Evolutionary conservation across 30 jellyfish, hydroid and myxozoan genomes (phyloP), one percentile per base, ranked within the genome.

Genomic region (Hydractinia symbiolongicarpus): DNA sequence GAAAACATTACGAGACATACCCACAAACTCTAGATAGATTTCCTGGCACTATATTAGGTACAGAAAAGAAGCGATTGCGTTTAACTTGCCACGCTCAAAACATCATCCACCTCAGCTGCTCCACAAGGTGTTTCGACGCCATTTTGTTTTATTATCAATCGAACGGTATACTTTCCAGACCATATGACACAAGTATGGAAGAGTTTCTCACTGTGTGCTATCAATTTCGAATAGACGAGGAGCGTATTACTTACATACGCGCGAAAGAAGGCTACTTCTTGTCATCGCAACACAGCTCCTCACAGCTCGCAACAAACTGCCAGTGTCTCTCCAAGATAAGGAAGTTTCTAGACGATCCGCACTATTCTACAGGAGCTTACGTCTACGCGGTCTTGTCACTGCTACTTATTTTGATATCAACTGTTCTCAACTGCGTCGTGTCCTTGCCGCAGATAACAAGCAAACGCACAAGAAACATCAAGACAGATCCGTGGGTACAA

Each of bases 1-100:
- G 98, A 17, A 76, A 76, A 60, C 82, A 78, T 5, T 91, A 72
- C 72, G 98, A 91, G 79, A 91, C 98, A 81, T 70, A 84, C 67
- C 92, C 62, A 74, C 11, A 86, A 60, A 91, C 98, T 30, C 60
- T 91, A 52, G 66, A 67, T 10, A 83, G 95, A 53, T 91, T 49
- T 75, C 98, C 98, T 14, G 82, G 53, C 13, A 91, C 98, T 53
- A 70, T 91, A 55, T 84, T 91, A 13, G 98, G 98, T n/a, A 70
- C 86, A 68, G 80, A 66, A 4, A 53, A 69, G 13, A 71, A 79
- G 58, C 75, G 98, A 73, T 50, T 51, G 6, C 50, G 62, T 6
- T 84, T 40, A n/a, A 77, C 60, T 55, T 56, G 77, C 61, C 6
- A 30, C 13, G 68, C 54, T 50, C 55, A 79, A 50, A 75, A 83